Evolutionary conservation across 2,797 vertebrate genomes (phyloP).

Genomic region (Trachurus trachurus): DNA sequence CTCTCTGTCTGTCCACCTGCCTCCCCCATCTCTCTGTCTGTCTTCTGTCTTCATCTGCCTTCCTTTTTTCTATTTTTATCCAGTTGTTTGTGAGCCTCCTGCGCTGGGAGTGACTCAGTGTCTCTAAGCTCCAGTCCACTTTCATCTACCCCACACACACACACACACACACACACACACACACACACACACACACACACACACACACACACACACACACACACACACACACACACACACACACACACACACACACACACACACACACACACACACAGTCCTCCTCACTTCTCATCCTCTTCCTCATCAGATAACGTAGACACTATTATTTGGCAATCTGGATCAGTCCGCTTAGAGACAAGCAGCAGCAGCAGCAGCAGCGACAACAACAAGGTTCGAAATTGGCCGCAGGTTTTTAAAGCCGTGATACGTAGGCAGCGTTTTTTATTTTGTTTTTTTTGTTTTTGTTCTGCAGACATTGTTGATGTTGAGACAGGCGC

Average conservation of each 20-base stretch:
- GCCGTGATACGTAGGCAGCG: background rate
- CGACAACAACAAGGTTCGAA: slow-evolving; percentile 5
- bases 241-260: slow-evolving; percentile 9
- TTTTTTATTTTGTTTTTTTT: no score
- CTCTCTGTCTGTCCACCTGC: slow-evolving; percentile 57
- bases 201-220: slow-evolving; percentile 25
- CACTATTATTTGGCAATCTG: slow-evolving; percentile 49
- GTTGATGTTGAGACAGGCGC: slow-evolving; percentile 9
- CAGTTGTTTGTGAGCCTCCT: slow-evolving; percentile 75
- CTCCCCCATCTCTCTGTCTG: slow-evolving; percentile 51
- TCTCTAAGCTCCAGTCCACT: slow-evolving; percentile 76
- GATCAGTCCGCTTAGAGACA: slow-evolving; percentile 34
- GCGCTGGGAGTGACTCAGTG: slow-evolving; percentile 75
- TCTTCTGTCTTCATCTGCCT: slow-evolving; percentile 61
- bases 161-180: no score
- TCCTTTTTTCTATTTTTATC: slow-evolving; percentile 79
- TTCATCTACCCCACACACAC: slow-evolving; percentile 66
- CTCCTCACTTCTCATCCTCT: slow-evolving; percentile 29
- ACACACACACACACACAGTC: slow-evolving; percentile 21
- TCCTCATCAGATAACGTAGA: slow-evolving; percentile 39
- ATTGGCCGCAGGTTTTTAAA: slow-evolving; percentile 10
- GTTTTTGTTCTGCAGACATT: slow-evolving; percentile 8
- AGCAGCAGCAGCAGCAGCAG: background rate
- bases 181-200: slow-evolving; percentile 24
- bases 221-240: no score